Evolutionary conservation across 2,113 vertebrate species (phyloP).

Genomic region (Symphodus melops): DNA sequence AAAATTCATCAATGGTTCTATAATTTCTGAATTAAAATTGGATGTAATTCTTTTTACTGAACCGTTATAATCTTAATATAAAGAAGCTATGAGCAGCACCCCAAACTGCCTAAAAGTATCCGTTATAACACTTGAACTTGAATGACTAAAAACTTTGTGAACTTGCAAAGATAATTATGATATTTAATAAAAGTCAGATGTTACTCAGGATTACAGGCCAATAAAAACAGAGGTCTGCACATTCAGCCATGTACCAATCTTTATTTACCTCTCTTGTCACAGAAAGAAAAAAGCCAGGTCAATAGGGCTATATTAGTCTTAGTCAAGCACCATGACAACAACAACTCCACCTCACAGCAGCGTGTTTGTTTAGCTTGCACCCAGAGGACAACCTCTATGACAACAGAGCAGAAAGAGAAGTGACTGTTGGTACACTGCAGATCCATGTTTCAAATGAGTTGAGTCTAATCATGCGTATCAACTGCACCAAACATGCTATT

Average conservation of each 20-base stretch:
- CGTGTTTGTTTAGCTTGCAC: conserved; percentile 38
- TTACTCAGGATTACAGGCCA: too few relatives aligned
- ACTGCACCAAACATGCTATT: conserved; percentile 9
- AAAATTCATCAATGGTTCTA: neutral
- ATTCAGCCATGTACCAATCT: neutral
- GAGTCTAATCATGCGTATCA: conserved; percentile 5
- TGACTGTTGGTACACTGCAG: conserved; percentile 22
- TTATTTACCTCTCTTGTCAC: neutral
- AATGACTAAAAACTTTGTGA: too few relatives aligned
- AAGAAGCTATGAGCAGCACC: too few relatives aligned
- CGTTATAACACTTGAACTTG: too few relatives aligned
- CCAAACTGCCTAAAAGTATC: too few relatives aligned
- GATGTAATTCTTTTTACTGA: too few relatives aligned
- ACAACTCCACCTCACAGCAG: conserved; percentile 12
- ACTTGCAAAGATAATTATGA: too few relatives aligned
- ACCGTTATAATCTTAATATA: too few relatives aligned
- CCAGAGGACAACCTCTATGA: conserved; percentile 49
- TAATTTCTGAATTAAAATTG: neutral
- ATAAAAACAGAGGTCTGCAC: neutral
- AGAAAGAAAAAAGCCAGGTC: neutral
- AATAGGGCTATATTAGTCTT: neutral
- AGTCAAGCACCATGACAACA: conserved; percentile 21
- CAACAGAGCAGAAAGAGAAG: conserved; percentile 37
- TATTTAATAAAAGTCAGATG: too few relatives aligned
- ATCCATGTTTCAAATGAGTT: conserved; percentile 28